Evolutionary conservation across 1,140 invertebrate species (phyloP).

Genomic region (Cyrtorhinus lividipennis): DNA sequence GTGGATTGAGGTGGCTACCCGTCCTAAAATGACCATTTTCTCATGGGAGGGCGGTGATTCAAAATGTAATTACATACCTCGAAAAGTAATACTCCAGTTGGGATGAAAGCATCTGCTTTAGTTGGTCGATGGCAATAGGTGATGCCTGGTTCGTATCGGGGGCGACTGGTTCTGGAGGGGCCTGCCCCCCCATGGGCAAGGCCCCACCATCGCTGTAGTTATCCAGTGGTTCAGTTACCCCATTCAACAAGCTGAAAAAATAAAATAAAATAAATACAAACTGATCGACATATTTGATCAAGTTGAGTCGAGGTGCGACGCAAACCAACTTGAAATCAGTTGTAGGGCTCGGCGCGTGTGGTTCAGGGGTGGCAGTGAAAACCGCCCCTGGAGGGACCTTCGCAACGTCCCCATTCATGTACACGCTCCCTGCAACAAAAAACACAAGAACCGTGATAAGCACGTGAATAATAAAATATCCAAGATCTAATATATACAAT

Average conservation of each 20-base stretch:
- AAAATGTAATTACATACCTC: conserved; percentile 42
- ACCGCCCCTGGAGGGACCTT: conserved; percentile 50
- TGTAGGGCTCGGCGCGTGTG: conserved; percentile 31
- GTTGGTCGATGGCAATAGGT: conserved; percentile 49
- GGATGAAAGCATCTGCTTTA: conserved; percentile 61
- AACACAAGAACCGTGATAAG: conserved; percentile 18
- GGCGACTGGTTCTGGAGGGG: conserved; percentile 19
- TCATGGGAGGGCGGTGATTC: too few species aligned
- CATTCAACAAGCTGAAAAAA: conserved; percentile 28
- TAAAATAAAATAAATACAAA: neutral
- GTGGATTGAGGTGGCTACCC: too few species aligned
- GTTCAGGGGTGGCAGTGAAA: conserved; percentile 40
- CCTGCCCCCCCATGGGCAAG: conserved; percentile 27
- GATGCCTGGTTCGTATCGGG: conserved; percentile 29
- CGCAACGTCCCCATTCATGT: conserved; percentile 64
- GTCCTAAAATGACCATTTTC: too few species aligned
- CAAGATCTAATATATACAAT: too few species aligned
- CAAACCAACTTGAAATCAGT: conserved; percentile 28
- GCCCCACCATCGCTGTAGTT: conserved; percentile 21
- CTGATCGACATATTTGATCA: neutral
- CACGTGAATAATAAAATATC: too few species aligned
- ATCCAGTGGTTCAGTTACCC: conserved; percentile 27
- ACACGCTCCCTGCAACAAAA: conserved; percentile 44
- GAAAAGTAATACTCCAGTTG: conserved; percentile 87
- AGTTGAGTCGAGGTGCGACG: too few species aligned